Evolutionary conservation across 2,797 vertebrate genomes (phyloP).

Genomic region (Spea hammondii): DNA sequence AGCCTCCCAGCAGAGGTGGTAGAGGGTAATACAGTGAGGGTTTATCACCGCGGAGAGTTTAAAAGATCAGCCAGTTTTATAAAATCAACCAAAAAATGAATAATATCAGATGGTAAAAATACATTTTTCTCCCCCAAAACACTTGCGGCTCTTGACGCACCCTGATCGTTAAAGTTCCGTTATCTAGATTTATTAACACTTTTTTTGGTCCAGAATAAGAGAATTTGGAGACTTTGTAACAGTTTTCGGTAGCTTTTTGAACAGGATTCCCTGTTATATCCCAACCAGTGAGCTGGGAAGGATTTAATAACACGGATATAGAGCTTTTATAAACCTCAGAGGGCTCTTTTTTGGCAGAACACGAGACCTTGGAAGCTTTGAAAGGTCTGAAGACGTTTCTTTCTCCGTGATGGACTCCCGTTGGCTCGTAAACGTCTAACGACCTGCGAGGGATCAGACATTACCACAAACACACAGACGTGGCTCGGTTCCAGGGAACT

Average conservation of each 20-base stretch:
- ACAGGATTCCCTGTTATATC: neutral
- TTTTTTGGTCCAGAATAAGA: neutral
- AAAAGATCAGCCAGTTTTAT: conserved; percentile 25
- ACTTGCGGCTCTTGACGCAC: too few relatives aligned
- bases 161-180: neutral
- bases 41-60: conserved; percentile 33
- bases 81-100: conserved; percentile 10
- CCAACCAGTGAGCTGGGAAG: neutral
- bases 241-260: neutral
- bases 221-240: neutral
- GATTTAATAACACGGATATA: neutral
- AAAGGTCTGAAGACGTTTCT: neutral
- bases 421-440: neutral
- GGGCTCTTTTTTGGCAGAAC: neutral
- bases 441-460: conserved; percentile 6
- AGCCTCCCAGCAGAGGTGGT: too few relatives aligned
- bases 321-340: neutral
- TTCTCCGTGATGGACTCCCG: neutral
- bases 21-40: too few relatives aligned
- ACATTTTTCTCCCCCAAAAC: neutral
- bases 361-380: neutral
- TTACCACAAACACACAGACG: neutral
- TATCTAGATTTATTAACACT: neutral
- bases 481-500: neutral
- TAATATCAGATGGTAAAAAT: conserved; percentile 32